phyloP scores from a whole-genome alignment of 2,797 vertebrate genomes.

The Xiphophorus birchmanni region DNA sequence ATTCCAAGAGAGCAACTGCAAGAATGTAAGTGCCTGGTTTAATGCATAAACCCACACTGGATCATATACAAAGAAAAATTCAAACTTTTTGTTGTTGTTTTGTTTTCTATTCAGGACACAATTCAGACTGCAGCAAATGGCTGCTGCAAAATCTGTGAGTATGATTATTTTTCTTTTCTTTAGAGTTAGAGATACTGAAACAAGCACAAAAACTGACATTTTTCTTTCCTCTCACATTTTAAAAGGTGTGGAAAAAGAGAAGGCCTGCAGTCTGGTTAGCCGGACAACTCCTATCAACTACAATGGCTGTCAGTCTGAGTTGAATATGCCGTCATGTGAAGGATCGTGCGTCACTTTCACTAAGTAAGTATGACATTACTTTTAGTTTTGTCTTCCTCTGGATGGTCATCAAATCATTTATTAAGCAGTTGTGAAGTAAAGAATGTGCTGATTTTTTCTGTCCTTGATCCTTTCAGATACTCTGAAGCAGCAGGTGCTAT shows the following conservation, averaged over 20 bases:
- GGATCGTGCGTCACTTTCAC: conserved; percentile 88
- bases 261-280: conserved; percentile 73
- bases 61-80: background rate
- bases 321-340: conserved; percentile 85
- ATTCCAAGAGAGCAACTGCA: conserved; percentile 82
- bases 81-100: background rate
- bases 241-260: conserved; percentile 77
- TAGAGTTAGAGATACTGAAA: background rate
- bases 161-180: conserved; percentile 15
- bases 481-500: conserved; percentile 76
- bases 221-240: conserved; percentile 1
- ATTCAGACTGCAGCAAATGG: conserved; percentile 82
- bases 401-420: background rate
- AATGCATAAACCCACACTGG: background rate
- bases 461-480: conserved; percentile 69
- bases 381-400: background rate
- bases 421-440: background rate
- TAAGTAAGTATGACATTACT: conserved; percentile 75
- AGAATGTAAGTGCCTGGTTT: conserved; percentile 81
- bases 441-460: background rate
- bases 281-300: conserved; percentile 56
- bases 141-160: conserved; percentile 94
- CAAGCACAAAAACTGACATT: conserved; percentile 11
- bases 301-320: conserved; percentile 74
- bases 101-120: conserved; percentile 80